These are phyloP conservation scores for Trematomus loennbergii DNA, from an alignment of 2,113 vertebrate species.

Conservation along the genomic window DNA sequence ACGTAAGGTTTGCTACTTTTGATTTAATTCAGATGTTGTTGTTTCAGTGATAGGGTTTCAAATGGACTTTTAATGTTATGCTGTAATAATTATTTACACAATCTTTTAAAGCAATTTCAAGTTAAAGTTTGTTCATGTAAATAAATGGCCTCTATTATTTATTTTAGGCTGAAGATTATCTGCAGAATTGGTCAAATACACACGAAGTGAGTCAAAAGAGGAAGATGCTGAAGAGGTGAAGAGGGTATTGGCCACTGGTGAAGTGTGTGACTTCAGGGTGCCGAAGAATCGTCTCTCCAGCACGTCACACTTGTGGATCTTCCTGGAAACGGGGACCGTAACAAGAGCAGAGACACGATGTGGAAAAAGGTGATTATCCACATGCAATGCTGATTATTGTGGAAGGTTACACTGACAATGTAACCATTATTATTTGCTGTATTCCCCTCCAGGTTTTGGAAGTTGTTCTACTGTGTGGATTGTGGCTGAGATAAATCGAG, in stretches of 20 bases:
- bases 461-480: no score
- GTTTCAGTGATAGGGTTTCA: no score
- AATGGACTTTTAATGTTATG: no score
- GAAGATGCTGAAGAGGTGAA: no score
- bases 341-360: slow-evolving; percentile 66
- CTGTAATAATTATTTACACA: not conserved
- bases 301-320: slow-evolving; percentile 69
- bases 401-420: not conserved
- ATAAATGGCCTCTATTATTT: not conserved
- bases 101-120: not conserved
- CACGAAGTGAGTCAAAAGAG: slow-evolving; percentile 23
- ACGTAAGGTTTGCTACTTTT: no score
- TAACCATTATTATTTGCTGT: not conserved
- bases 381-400: not conserved
- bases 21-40: no score
- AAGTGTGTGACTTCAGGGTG: slow-evolving; percentile 68
- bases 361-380: slow-evolving; percentile 56
- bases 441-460: no score
- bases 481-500: no score
- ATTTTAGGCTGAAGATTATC: slow-evolving; percentile 54
- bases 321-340: slow-evolving; percentile 70
- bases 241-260: slow-evolving; percentile 68
- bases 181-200: slow-evolving; percentile 27
- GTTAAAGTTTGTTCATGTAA: not conserved
- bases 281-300: slow-evolving; percentile 32